Base-by-base conservation (phyloP, 2,888 invertebrate species). In the Hydraecia micacea region DNA sequence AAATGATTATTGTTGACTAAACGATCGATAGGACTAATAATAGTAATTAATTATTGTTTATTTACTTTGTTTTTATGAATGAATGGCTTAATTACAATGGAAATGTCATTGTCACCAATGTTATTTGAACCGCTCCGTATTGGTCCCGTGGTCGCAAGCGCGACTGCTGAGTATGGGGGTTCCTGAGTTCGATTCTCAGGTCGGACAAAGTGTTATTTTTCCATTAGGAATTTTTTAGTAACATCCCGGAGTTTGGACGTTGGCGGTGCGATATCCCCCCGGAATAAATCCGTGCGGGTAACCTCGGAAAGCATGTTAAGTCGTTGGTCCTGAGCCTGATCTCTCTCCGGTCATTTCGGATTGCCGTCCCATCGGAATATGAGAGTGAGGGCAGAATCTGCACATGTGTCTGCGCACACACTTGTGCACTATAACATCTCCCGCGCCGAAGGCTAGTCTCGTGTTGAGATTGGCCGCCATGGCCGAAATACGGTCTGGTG, bases 1-100 rank as follows among this genome's bases (percentile, higher is more conserved):
- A 65, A 75, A 52, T 73, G 63, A 71, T 69, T 36, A 66, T n/a
- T 81, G 65, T 81, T 72, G 18, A 65, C 71, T 73, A 68, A 75
- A 60, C 67, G 63, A 68, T 52, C 73, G 32, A 36, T 70, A 42
- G 32, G 28, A 75, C 63, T 66, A 77, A 62, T 74, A 62, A 70
- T 18, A 9, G 2, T 63, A 1, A 84, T 36, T 75, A n/a, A 84
- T 83, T 80, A 42, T 73, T 11, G 58, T 25, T 39, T 11, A 66
- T 13, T 39, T 11, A 66, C 18, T 46, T 73, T 63, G 52, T 84
- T 63, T 36, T 70, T 73, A 18, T 66, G 69, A 66, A 11, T n/a
- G 9, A 72, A 77, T 65, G 36, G 58, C 4, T 62, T 55, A 58
- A 49, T 67, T n/a, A 60, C 13, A 67, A 70, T n/a, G 2, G n/a